Percentiles rank a stretch among this genome's conserved stretches.
Evolutionary conservation across 2,888 invertebrate genomes (phyloP).

Genomic region (Agrotis segetum): DNA sequence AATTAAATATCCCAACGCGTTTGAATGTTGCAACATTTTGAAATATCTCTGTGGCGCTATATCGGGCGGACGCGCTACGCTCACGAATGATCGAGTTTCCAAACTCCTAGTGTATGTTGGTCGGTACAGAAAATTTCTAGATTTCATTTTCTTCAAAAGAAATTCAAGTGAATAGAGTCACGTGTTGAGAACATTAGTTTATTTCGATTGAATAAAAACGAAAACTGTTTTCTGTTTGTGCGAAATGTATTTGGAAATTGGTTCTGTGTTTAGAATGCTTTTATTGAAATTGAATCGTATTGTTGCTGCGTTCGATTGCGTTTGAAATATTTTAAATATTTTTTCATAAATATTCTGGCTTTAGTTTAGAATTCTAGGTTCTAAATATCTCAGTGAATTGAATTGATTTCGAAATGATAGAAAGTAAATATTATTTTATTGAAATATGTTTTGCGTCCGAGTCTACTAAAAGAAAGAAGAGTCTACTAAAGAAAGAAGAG

Average conservation of each 20-base stretch:
- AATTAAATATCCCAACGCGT: constrained; percentile 54
- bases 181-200: constrained; percentile 62
- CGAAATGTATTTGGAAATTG: constrained; percentile 44
- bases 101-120: constrained; percentile 28
- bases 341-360: constrained; percentile 12
- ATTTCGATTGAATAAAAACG: constrained; percentile 62
- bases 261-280: constrained; percentile 42
- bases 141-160: constrained; percentile 61
- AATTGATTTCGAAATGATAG: neutral
- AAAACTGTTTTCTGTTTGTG: constrained; percentile 46
- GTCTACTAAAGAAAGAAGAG: too few species aligned
- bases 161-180: constrained; percentile 58
- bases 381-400: neutral
- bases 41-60: constrained; percentile 37
- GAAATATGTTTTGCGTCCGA: too few species aligned
- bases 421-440: too few species aligned
- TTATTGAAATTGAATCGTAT: constrained; percentile 47
- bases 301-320: constrained; percentile 21
- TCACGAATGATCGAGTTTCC: constrained; percentile 58
- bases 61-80: constrained; percentile 43
- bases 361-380: neutral
- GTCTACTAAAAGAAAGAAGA: too few species aligned
- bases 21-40: constrained; percentile 47
- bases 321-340: constrained; percentile 10
- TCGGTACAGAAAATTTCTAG: constrained; percentile 38